These are phyloP conservation scores for Apoda limacodes DNA, from an alignment of 2,888 invertebrate genomes.

Conservation along the genomic window DNA sequence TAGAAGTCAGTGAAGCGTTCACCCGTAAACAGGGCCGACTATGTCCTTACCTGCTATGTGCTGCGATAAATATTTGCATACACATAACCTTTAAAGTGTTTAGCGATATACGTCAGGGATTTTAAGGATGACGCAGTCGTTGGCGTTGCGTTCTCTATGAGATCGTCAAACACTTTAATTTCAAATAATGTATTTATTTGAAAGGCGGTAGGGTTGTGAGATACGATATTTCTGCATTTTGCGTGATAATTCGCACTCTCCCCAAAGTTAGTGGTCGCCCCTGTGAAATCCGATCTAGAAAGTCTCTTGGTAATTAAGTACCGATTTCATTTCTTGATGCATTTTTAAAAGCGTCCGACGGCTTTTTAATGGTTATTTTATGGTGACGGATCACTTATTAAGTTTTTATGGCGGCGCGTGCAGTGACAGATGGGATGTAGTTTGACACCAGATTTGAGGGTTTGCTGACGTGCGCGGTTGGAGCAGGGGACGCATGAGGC, in stretches of 20 bases:
- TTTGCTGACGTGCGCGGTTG: constrained; percentile 13
- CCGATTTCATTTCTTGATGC: constrained; percentile 68
- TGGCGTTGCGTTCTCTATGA: constrained; percentile 26
- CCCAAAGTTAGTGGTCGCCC: constrained; percentile 30
- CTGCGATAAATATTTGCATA: constrained; percentile 63
- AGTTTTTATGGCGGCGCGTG: constrained; percentile 56
- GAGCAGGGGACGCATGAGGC: constrained; percentile 6
- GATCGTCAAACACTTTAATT: constrained; percentile 17
- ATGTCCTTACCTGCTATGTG: constrained; percentile 53
- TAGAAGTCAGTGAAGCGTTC: constrained; percentile 60
- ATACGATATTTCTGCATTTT: constrained; percentile 12
- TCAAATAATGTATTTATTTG: no score
- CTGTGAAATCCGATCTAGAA: constrained; percentile 51
- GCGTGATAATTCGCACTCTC: constrained; percentile 23
- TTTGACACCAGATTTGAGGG: constrained; percentile 64
- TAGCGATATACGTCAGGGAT: constrained; percentile 28
- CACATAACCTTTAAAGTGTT: constrained; percentile 47
- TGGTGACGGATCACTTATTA: constrained; percentile 70
- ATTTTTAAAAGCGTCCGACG: constrained; percentile 67
- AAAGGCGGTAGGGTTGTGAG: background rate
- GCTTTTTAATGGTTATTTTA: constrained; percentile 69
- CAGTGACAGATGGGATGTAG: constrained; percentile 66
- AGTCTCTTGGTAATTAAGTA: constrained; percentile 68
- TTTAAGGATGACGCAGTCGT: constrained; percentile 25
- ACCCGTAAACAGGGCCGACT: constrained; percentile 53